Conservation (phyloP, 2,113 vertebrate genomes). For the Heterochromis multidens region DNA sequence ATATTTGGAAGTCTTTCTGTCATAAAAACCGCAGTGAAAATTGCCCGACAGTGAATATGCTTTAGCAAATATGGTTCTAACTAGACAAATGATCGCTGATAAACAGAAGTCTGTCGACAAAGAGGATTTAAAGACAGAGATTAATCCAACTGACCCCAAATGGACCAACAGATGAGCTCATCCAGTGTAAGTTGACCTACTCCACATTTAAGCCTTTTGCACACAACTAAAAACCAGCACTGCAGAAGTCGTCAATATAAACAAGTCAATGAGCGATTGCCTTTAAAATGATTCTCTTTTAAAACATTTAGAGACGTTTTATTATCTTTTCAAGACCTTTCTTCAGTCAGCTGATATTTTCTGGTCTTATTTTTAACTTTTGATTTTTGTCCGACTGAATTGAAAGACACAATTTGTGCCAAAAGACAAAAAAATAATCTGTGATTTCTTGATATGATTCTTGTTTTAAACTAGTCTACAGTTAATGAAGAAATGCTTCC, state of each 20-base stretch:
- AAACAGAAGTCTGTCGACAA: slow-evolving; percentile 32
- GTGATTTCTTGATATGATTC: neutral
- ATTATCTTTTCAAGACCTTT: rapidly evolving
- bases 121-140: slow-evolving; percentile 48
- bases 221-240: neutral
- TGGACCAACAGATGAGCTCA: slow-evolving; percentile 37
- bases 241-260: neutral
- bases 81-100: slow-evolving; percentile 11
- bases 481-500: neutral
- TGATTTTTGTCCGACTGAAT: neutral
- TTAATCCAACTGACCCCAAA: slow-evolving; percentile 63
- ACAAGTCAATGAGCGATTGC: neutral
- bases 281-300: neutral
- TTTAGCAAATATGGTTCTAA: neutral
- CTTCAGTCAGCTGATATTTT: neutral
- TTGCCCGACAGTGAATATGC: neutral
- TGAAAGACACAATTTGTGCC: neutral
- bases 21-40: neutral
- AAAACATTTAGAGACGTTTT: rapidly evolving
- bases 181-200: slow-evolving; percentile 10
- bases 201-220: slow-evolving; percentile 19
- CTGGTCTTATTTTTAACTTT: neutral
- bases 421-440: neutral
- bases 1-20: neutral
- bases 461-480: neutral